Conservation (phyloP, 2,797 vertebrate genomes). For the Mormyrops attenuatus region DNA sequence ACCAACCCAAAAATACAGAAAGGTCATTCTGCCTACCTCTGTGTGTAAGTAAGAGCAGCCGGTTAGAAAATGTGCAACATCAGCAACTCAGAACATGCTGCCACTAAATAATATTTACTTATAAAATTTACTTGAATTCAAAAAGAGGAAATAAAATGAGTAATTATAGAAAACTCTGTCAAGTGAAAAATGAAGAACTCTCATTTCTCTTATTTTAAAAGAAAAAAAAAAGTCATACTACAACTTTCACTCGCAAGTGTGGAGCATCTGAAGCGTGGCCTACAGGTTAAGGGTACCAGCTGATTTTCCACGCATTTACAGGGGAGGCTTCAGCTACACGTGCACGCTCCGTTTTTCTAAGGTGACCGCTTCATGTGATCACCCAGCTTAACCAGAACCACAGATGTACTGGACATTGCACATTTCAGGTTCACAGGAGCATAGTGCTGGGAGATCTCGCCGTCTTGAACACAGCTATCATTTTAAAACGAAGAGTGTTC, state of each 20-base stretch:
- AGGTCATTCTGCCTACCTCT: slow-evolving; percentile 1
- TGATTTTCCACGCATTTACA: background rate
- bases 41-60: slow-evolving; percentile 9
- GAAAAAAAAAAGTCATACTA: slow-evolving; percentile 17
- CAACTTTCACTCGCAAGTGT: slow-evolving; percentile 27
- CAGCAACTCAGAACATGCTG: background rate
- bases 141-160: slow-evolving; percentile 52
- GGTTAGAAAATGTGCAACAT: background rate
- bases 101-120: background rate
- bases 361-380: background rate
- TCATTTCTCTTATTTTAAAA: slow-evolving; percentile 59
- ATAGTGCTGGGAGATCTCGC: background rate
- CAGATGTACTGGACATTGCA: background rate
- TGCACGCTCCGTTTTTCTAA: background rate
- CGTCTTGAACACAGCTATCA: background rate
- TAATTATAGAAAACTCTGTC: slow-evolving; percentile 56
- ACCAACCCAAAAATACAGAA: background rate
- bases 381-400: background rate
- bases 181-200: slow-evolving; percentile 58
- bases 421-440: background rate
- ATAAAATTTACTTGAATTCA: slow-evolving; percentile 22
- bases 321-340: background rate
- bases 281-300: slow-evolving; percentile 18
- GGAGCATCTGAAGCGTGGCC: slow-evolving; percentile 22
- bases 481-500: background rate